These are phyloP conservation scores for Cryptocheilus praepositus DNA, from an alignment of 2,888 invertebrate genomes.

Conservation along the genomic window DNA sequence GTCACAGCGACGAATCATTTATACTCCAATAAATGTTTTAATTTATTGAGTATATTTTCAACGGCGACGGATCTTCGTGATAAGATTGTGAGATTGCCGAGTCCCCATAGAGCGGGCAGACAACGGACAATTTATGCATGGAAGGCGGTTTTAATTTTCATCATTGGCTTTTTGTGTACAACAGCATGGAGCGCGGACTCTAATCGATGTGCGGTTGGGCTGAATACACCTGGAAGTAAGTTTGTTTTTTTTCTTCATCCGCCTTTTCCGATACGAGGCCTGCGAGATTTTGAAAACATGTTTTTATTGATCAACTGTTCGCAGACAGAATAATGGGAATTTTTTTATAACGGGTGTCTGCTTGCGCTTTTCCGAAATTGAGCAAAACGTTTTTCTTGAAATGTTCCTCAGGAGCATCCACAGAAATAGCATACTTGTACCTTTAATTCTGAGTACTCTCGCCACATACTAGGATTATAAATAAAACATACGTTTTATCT, in stretches of 20 bases:
- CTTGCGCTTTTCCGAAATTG: too few relatives aligned
- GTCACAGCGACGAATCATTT: constrained; percentile 28
- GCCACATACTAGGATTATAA: constrained; percentile 54
- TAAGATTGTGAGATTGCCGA: constrained; percentile 25
- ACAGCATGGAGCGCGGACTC: constrained; percentile 45
- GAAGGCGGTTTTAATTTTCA: constrained; percentile 46
- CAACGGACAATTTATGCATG: constrained; percentile 47
- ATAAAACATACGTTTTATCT: constrained; percentile 62
- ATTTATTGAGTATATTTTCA: constrained; percentile 18
- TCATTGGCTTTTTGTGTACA: constrained; percentile 49
- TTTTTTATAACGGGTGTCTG: too few relatives aligned
- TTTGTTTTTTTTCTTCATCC: constrained; percentile 23
- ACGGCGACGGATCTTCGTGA: constrained; percentile 25
- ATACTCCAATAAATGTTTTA: constrained; percentile 18
- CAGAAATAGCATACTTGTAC: too few relatives aligned
- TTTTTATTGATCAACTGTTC: too few relatives aligned
- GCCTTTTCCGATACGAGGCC: not conserved
- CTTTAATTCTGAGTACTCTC: not conserved
- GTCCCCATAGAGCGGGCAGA: constrained; percentile 21
- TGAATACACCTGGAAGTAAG: constrained; percentile 70
- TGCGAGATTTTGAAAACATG: too few relatives aligned
- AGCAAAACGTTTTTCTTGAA: too few relatives aligned
- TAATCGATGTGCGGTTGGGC: constrained; percentile 57
- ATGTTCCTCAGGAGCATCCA: not conserved
- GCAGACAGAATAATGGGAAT: too few relatives aligned